phyloP scores from a whole-genome alignment of 1,140 invertebrate genomes.

The Drosophila melanica region DNA sequence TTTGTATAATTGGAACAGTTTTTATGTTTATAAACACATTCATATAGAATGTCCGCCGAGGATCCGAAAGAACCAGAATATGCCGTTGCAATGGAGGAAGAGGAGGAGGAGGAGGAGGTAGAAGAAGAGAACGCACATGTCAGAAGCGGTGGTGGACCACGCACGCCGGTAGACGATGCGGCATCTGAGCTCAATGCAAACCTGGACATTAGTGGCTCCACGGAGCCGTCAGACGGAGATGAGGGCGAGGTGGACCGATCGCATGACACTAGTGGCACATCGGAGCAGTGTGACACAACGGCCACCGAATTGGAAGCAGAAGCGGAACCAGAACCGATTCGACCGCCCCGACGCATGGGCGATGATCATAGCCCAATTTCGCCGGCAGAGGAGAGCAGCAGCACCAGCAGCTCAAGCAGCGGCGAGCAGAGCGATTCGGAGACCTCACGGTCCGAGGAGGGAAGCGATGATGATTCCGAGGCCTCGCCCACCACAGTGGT shows the following conservation, averaged over 20 bases:
- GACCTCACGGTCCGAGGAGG: conserved; percentile 18
- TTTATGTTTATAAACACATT: not conserved
- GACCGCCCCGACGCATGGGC: not conserved
- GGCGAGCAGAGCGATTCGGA: conserved; percentile 15
- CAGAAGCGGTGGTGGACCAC: conserved; percentile 17
- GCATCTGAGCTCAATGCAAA: conserved; percentile 46
- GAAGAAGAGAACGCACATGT: conserved; percentile 1
- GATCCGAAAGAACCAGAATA: conserved; percentile 7
- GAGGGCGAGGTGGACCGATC: conserved; percentile 7
- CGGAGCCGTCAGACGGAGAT: conserved; percentile 39
- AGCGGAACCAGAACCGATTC: not conserved
- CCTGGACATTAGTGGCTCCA: conserved; percentile 54
- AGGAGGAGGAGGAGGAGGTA: too few species aligned
- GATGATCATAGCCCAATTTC: conserved; percentile 33
- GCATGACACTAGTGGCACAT: not conserved
- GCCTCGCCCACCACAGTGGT: conserved; percentile 45
- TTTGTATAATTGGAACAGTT: not conserved
- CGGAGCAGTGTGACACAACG: not conserved
- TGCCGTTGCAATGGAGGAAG: not conserved
- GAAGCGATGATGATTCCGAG: conserved; percentile 25
- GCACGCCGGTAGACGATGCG: conserved; percentile 51
- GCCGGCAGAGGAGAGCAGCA: conserved; percentile 31
- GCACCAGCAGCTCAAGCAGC: conserved; percentile 18
- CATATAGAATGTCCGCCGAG: conserved; percentile 15
- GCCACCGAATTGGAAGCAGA: too few species aligned